phyloP scores from a whole-genome alignment of 1,140 invertebrate species.

The Mizuhopecten yessoensis region DNA sequence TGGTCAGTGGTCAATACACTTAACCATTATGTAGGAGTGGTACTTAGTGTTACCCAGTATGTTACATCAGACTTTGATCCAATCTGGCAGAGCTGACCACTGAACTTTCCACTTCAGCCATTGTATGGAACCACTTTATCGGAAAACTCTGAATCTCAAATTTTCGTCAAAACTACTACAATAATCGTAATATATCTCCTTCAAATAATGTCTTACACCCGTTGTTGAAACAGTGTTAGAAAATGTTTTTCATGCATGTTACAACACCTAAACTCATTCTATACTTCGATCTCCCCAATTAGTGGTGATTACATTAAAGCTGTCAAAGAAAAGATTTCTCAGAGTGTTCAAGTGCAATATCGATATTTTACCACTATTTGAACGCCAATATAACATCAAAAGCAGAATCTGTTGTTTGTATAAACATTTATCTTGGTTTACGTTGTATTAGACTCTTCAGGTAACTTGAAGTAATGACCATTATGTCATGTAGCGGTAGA shows the following conservation, averaged over 20 bases:
- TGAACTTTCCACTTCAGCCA: conserved; percentile 24
- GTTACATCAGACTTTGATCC: neutral
- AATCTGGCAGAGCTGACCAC: neutral
- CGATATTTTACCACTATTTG: neutral
- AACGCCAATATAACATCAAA: neutral
- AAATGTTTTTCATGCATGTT: neutral
- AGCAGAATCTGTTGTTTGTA: neutral
- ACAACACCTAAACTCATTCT: neutral
- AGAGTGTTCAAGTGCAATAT: neutral
- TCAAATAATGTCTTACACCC: neutral
- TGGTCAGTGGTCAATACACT: conserved; percentile 13
- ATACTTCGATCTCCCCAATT: neutral
- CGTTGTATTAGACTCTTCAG: neutral
- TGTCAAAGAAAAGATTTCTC: neutral
- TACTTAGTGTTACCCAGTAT: neutral
- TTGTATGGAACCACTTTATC: neutral
- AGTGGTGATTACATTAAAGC: neutral
- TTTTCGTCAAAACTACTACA: neutral
- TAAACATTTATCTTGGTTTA: neutral
- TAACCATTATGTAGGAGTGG: neutral
- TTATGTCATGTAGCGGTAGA: neutral
- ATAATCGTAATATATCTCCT: neutral
- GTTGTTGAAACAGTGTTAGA: neutral
- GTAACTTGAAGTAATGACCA: neutral
- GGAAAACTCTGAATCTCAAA: neutral